Base-by-base conservation (phyloP, 2,113 vertebrate species). In the Vanacampus margaritifer region DNA sequence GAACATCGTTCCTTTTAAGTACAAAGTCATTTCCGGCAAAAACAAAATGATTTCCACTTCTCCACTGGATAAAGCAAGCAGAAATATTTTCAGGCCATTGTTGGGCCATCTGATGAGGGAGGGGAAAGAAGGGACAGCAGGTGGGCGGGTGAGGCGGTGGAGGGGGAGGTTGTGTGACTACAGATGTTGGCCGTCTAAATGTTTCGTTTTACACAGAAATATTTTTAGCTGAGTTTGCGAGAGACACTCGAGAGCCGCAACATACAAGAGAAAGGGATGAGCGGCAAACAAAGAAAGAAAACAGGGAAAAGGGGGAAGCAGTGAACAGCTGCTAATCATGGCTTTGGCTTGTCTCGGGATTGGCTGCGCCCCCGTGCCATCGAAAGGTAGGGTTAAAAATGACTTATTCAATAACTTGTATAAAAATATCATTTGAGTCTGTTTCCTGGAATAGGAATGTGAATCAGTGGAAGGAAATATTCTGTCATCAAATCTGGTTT, bases 331-430 rank as follows among this genome's bases (percentile, higher is more conserved):
- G 73, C 67, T 64, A 62, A 69, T 37, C 66, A 89, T 89, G 88
- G 84, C 86, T 75, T 70, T 89, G 82, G 84, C 84, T 76, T 88
- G 85, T 76, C 77, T 88, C 14, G 79, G 85, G 72, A 72, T 86
- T 4, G 76, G 82, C 68, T 85, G 86, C 11, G 35, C 67, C 64
- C 78, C 85, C 24, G 74, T 71, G 39, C 73, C 14, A 67, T 81
- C 85, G n/a, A 84, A 84, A 89, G 86, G 88, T 86, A 89, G 50
- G 23, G 62, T 10, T 6, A 26, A 64, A 43, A 73, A 68, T n/a
- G 5, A 24, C 9, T 56, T 26, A 35, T 35, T 36, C 35, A 46
- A 32, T 36, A 24, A 39, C 36, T 19, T 35, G 37, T 59, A 61
- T 6, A 45, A 14, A 28, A 9, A 39, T 14, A 13, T 57, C 11